Evolutionary conservation across 2,797 vertebrate species (phyloP), one percentile per base, ranked within the genome.

Genomic region (Periparus ater): DNA sequence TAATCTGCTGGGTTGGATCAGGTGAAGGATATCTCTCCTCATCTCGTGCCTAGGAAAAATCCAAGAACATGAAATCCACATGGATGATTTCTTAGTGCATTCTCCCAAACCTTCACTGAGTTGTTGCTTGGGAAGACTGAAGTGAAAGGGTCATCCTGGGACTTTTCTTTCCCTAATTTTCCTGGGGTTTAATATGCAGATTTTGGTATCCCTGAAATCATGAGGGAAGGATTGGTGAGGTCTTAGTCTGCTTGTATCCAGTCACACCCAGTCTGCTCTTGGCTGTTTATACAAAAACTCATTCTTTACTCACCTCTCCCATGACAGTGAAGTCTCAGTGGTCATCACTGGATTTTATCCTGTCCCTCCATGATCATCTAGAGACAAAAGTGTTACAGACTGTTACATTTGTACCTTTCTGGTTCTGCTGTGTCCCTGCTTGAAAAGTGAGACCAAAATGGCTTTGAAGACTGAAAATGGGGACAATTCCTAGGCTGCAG

Each of bases 31-130:
- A 5, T 54, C 36, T 54, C 20, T 17, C 29, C 29, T 40, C 9
- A 4, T 25, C 34, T 32, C 2, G 0, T 53, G 26, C 70, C 26
- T 11, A 10, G 61, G 32, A 67, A 38, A 58, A 73, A 42, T 11
- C 53, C 7, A 61, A 1, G 19, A 34, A 2, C 16, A 26, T 66
- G 11, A 75, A 66, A 53, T 8, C 1, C 7, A 9, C 2, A 7
- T 53, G 3, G 1, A 3, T 47, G 51, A n/a, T 45, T 87, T 38
- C 38, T 40, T 25, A 36, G 50, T 65, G 47, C 30, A 5, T 68
- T 74, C 44, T 60, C 32, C 47, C 30, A 25, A 22, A 16, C 25
- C 51, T 86, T 57, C 66, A 32, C 15, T 48, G 62, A 23, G 6
- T 2, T 72, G 32, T 38, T 55, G 7, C 21, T 60, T 70, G 32